Percentiles rank a stretch among this genome's conserved stretches.
Evolutionary conservation across 2,113 vertebrate genomes (phyloP).

Genomic region (Prinia subflava): DNA sequence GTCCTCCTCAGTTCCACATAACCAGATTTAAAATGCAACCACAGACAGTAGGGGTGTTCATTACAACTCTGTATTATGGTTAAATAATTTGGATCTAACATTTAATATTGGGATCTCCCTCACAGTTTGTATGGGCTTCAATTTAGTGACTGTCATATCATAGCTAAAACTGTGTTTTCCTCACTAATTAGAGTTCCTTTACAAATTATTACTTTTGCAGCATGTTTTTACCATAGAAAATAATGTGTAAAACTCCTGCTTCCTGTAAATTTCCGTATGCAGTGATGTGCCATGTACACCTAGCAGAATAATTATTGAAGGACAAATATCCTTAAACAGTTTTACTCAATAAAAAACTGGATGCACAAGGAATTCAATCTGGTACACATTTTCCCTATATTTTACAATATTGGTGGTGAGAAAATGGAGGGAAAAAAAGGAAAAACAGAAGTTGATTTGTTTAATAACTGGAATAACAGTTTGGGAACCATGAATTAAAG

Average conservation of each 20-base stretch:
- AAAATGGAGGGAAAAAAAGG: not conserved
- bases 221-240: slow-evolving; percentile 9
- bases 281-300: slow-evolving; percentile 30
- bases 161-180: not conserved
- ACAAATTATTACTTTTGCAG: not conserved
- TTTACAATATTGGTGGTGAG: not conserved
- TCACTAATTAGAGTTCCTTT: not conserved
- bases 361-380: not conserved
- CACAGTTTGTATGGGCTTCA: not conserved
- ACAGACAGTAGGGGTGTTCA: not conserved
- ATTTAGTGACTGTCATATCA: not conserved
- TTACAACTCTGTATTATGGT: not conserved
- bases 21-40: not conserved
- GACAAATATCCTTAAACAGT: slow-evolving; percentile 10
- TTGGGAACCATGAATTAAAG: not conserved
- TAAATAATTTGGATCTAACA: not conserved
- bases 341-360: slow-evolving; percentile 61
- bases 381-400: not conserved
- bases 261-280: slow-evolving; percentile 12
- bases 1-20: not conserved
- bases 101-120: not conserved
- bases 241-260: slow-evolving; percentile 12
- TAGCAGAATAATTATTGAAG: slow-evolving; percentile 5
- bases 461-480: not conserved
- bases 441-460: not conserved